Evolutionary conservation across 92 coral and sea anemone species (phyloP), one percentile per base, ranked within the genome.

Genomic region (Phenganax marumi): DNA sequence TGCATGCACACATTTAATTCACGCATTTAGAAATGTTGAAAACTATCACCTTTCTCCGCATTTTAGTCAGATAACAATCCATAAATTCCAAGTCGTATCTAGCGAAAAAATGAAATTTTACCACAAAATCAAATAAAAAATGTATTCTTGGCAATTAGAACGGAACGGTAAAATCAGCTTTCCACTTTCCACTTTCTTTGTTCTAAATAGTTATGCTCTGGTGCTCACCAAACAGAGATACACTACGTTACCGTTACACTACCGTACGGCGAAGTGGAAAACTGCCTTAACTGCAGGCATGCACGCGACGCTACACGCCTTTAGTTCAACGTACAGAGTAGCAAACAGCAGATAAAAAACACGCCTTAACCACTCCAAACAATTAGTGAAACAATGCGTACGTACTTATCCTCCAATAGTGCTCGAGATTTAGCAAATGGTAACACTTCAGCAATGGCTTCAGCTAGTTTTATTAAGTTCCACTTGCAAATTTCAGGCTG

Each of bases 401-500:
- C 98, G 77, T 92, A 95, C 98, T 92, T 83, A 55, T 95, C 96
- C 73, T 95, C 93, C 64, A 95, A 83, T 50, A 89, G 87, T 64
- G 89, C 91, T 60, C 72, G 84, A 43, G 98, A 92, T 50, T 86
- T 92, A 66, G 90, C 92, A 52, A 95, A 66, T 58, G 93, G 93
- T 43, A 95, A 88, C 5, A 85, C 93, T 68, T 88, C 96, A 50
- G 77, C 86, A 50, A 95, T 87, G 14, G 98, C 98, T 85, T 95
- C 98, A 6, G 95, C 98, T 60, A 95, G 81, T 79, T 92, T 95
- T 50, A 73, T 65, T 73, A 95, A 86, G 80, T 95, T 95, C 98
- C 98, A 95, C 65, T 92, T 95, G 80, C 98, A 95, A n/a, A 92
- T 91, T 73, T 88, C 93, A 46, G 98, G 98, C 75, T 95, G 98